These are phyloP conservation scores for Pseudopleuronectes americanus DNA, from an alignment of 2,797 vertebrate species.

Conservation along the genomic window DNA sequence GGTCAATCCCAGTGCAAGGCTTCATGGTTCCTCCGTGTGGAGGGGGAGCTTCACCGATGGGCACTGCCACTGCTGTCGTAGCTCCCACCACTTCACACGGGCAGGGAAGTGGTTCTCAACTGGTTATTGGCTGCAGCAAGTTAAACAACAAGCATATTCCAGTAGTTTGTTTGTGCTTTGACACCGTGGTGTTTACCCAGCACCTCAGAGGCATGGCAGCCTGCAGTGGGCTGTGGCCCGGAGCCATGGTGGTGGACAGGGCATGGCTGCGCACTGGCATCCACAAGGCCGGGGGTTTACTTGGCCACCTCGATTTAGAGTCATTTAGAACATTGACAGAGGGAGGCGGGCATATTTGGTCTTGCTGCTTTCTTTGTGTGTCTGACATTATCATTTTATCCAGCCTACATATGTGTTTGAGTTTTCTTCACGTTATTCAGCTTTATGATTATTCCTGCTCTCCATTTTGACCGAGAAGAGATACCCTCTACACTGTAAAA, in stretches of 20 bases:
- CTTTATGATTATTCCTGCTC: not conserved
- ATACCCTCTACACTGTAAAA: constrained; percentile 8
- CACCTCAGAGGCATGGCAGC: constrained; percentile 69
- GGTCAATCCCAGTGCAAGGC: constrained; percentile 1
- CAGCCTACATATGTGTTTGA: not conserved
- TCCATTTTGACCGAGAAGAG: not conserved
- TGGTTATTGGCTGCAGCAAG: constrained; percentile 60
- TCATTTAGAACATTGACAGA: constrained; percentile 32
- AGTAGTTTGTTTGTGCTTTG: constrained; percentile 73
- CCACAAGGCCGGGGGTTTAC: constrained; percentile 58
- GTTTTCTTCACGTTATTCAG: constrained; percentile 11
- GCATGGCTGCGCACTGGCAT: constrained; percentile 59
- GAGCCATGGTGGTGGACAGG: constrained; percentile 66
- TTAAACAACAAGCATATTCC: constrained; percentile 65
- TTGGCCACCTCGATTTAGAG: constrained; percentile 45
- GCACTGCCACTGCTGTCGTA: constrained; percentile 3
- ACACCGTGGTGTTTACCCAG: constrained; percentile 71
- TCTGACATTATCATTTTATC: constrained; percentile 13
- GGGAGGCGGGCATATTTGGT: constrained; percentile 11
- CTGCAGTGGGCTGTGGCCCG: constrained; percentile 63
- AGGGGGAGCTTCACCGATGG: constrained; percentile 16
- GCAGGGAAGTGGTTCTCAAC: constrained; percentile 65
- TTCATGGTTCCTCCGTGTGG: constrained; percentile 24
- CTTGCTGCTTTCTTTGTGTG: constrained; percentile 29
- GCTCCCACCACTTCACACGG: constrained; percentile 50